These are phyloP conservation scores for Lasiommata megera DNA, from an alignment of 2,888 invertebrate genomes.

Conservation along the genomic window DNA sequence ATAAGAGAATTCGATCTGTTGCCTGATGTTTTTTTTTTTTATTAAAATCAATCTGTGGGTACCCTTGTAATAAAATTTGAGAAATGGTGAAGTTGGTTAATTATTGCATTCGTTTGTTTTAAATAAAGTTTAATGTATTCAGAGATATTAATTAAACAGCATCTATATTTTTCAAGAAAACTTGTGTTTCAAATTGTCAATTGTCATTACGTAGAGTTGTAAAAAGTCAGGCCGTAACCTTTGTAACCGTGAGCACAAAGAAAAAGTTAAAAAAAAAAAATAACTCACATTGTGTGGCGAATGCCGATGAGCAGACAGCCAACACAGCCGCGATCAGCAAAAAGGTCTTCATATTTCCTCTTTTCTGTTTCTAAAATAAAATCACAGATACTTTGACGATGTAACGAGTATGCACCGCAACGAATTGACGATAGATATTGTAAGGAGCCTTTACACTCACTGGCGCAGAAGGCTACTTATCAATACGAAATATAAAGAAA, in stretches of 20 bases:
- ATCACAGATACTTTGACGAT: slow-evolving; percentile 78
- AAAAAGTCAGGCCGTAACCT: slow-evolving; percentile 9
- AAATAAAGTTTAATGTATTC: too few relatives aligned
- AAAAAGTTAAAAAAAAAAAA: slow-evolving; percentile 38
- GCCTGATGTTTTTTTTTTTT: too few relatives aligned
- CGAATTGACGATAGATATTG: slow-evolving; percentile 38
- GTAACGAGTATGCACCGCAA: slow-evolving; percentile 34
- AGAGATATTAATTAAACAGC: too few relatives aligned
- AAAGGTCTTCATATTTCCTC: slow-evolving; percentile 79
- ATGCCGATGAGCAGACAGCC: slow-evolving; percentile 72
- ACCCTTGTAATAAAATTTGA: too few relatives aligned
- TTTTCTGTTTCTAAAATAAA: slow-evolving; percentile 52
- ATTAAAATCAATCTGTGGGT: too few relatives aligned
- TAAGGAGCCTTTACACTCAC: slow-evolving; percentile 91
- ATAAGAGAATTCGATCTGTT: too few relatives aligned
- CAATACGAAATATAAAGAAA: slow-evolving; percentile 56
- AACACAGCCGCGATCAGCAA: slow-evolving; percentile 73
- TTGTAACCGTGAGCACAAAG: slow-evolving; percentile 27
- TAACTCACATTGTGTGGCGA: slow-evolving; percentile 86
- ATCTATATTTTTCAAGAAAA: too few relatives aligned
- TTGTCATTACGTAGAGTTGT: too few relatives aligned
- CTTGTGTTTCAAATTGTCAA: too few relatives aligned
- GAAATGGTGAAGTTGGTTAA: too few relatives aligned
- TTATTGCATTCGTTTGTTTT: too few relatives aligned
- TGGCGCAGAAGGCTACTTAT: slow-evolving; percentile 92